These are phyloP conservation scores for Papilio gigon DNA, from an alignment of 2,888 invertebrate genomes.

Conservation along the genomic window DNA sequence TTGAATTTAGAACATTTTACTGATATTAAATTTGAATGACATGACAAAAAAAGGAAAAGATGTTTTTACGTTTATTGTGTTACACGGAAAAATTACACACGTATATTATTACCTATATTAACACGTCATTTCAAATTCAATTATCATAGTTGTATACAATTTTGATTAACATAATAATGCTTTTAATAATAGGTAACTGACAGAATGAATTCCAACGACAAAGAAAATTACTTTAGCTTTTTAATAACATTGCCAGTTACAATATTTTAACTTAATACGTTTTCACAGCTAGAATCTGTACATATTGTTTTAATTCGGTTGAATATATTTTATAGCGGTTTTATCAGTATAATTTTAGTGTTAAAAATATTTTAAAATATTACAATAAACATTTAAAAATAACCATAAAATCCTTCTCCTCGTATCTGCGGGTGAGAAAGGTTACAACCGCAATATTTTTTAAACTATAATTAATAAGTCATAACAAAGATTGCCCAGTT, in stretches of 20 bases:
- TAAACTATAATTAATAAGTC: neutral
- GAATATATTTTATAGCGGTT: too few relatives aligned
- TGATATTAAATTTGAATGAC: too few relatives aligned
- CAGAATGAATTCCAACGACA: neutral
- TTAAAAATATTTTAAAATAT: too few relatives aligned
- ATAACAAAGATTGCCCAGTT: slow-evolving; percentile 8
- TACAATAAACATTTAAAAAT: neutral
- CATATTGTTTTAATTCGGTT: too few relatives aligned
- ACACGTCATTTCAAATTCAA: neutral
- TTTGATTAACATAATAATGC: neutral
- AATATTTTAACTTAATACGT: too few relatives aligned
- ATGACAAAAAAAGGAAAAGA: too few relatives aligned
- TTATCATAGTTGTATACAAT: neutral
- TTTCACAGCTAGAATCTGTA: too few relatives aligned
- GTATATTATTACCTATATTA: neutral
- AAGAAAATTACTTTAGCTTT: neutral
- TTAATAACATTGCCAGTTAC: neutral
- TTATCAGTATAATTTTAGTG: too few relatives aligned
- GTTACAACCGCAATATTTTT: neutral
- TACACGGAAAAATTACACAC: neutral
- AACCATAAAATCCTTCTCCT: neutral
- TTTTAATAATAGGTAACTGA: neutral
- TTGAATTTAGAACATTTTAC: too few relatives aligned
- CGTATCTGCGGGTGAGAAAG: neutral
- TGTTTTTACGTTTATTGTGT: too few relatives aligned